phyloP scores from a whole-genome alignment of 2,113 vertebrate genomes.

The Notarius lentiginosus region DNA sequence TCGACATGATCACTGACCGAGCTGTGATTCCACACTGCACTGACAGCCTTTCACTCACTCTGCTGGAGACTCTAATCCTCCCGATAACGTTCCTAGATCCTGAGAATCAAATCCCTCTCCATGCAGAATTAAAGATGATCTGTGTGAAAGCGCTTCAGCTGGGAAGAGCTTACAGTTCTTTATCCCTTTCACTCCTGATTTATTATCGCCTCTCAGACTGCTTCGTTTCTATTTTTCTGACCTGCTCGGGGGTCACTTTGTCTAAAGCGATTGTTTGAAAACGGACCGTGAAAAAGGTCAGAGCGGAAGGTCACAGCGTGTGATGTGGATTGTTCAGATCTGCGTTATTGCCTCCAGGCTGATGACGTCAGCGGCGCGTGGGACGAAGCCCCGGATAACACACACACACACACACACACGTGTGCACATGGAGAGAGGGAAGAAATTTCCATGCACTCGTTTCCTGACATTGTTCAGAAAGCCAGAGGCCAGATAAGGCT shows the following conservation, averaged over 20 bases:
- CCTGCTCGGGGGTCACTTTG: not conserved
- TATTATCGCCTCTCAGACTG: not conserved
- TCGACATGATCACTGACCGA: too few species aligned
- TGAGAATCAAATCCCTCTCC: not conserved
- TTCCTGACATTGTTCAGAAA: slow-evolving; percentile 79
- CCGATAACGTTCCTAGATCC: not conserved
- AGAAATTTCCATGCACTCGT: slow-evolving; percentile 74
- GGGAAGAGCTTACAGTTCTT: not conserved
- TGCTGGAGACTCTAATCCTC: not conserved
- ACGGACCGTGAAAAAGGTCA: slow-evolving; percentile 25
- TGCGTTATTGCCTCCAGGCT: slow-evolving; percentile 38
- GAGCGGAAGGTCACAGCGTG: slow-evolving; percentile 1
- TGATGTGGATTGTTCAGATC: not conserved
- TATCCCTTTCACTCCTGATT: not conserved
- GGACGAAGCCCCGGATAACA: slow-evolving; percentile 70
- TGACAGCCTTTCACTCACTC: not conserved
- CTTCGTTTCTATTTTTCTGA: not conserved
- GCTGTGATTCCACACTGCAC: too few species aligned
- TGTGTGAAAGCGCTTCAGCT: not conserved
- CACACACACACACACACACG: slow-evolving; percentile 65
- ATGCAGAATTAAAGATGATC: not conserved
- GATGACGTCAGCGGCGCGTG: slow-evolving; percentile 65
- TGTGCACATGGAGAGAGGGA: slow-evolving; percentile 64
- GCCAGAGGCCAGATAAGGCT: slow-evolving; percentile 74
- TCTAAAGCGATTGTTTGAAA: not conserved